Evolutionary conservation across 2,113 vertebrate genomes (phyloP), one percentile per base, ranked within the genome.

Genomic region (Cyanoderma ruficeps): DNA sequence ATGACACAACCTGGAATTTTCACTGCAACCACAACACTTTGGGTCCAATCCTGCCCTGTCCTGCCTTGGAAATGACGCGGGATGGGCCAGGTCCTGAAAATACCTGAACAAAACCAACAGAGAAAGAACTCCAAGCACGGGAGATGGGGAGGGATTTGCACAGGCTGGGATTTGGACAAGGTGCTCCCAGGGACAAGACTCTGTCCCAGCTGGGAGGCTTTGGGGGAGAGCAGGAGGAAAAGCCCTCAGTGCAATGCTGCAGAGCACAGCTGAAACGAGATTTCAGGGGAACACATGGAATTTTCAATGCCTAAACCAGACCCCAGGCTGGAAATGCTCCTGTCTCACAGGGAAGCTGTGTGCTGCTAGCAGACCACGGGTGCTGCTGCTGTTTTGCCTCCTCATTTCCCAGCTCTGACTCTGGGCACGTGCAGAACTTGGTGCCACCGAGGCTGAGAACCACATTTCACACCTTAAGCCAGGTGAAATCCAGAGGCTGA

Each of bases 101-200:
- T 3, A 31, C 12, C 9, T 23, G 27, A 22, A 44, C 5, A 46
- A 49, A 94, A 23, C 6, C 21, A 12, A 11, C 25, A 42, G 61
- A 44, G n/a, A 44, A 77, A 39, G 9, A 33, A 15, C 64, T 44
- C 41, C 24, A 27, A 39, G 53, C 46, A 33, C 0, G 4, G 0
- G 0, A 2, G 12, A 7, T 2, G 0, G 0, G 2, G 2, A 7
- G 27, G 7, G 16, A 44, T 86, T 28, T 39, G 56, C 72, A 25
- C 10, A 41, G 27, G 2, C 3, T 17, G 20, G 78, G 42, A 7
- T 28, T 56, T 6, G 17, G 39, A 23, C 35, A 42, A 4, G 0
- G 6, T 9, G 23, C 31, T 41, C 20, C 5, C 19, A 55, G 10
- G 70, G 21, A 42, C 35, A 10, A 42, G 25, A 22, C 19, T 22